Evolutionary conservation across 2,797 vertebrate genomes (phyloP).

Genomic region (Erethizon dorsatum): DNA sequence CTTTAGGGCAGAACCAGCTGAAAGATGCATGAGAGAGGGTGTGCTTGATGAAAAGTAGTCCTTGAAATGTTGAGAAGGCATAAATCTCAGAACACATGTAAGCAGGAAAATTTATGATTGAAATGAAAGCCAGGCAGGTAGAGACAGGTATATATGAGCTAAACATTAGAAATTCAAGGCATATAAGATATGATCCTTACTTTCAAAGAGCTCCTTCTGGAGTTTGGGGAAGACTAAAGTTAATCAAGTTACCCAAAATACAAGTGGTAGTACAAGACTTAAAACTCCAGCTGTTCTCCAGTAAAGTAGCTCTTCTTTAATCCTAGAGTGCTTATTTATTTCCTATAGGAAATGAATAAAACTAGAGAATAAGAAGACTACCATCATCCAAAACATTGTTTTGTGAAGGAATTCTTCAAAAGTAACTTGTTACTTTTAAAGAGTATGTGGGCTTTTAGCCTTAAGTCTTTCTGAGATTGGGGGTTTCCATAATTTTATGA

Average conservation of each 20-base stretch:
- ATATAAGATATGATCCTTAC: not conserved
- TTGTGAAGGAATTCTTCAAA: not conserved
- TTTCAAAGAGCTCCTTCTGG: not conserved
- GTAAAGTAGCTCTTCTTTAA: not conserved
- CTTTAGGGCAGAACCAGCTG: not conserved
- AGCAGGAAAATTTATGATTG: not conserved
- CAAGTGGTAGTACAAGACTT: not conserved
- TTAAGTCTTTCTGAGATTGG: not conserved
- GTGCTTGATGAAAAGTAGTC: not conserved
- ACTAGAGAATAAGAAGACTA: not conserved
- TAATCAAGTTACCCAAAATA: conserved; percentile 11
- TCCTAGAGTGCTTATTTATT: not conserved
- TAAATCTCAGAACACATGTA: conserved; percentile 7
- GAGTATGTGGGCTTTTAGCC: not conserved
- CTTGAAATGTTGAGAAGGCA: not conserved
- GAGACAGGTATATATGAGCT: not conserved
- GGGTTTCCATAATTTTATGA: not conserved
- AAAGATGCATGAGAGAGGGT: not conserved
- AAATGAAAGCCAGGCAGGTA: not conserved
- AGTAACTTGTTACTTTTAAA: not conserved
- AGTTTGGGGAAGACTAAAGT: not conserved
- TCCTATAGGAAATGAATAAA: not conserved
- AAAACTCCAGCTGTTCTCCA: not conserved
- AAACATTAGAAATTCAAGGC: not conserved
- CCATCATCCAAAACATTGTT: not conserved